A percentile compares a stretch with the other conserved stretches of the same genome.
These are phyloP conservation scores for Sarcoramphus papa DNA, from an alignment of 2,797 vertebrate genomes.

Conservation along the genomic window DNA sequence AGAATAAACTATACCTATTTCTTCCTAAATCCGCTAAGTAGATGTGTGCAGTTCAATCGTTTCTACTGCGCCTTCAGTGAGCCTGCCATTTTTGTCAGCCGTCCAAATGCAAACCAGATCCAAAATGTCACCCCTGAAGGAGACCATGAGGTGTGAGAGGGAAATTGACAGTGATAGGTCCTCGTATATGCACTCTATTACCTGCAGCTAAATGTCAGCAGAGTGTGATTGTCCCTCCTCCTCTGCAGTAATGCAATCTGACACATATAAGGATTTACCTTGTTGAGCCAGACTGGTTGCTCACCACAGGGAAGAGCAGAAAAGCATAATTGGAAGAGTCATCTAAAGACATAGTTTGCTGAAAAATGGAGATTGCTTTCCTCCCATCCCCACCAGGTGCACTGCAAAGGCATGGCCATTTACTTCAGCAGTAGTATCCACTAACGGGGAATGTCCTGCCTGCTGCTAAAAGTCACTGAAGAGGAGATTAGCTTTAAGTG, in stretches of 20 bases:
- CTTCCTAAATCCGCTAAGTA: not conserved
- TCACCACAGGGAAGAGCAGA: not conserved
- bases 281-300: not conserved
- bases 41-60: accelerated
- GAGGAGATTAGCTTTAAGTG: not conserved
- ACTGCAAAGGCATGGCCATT: not conserved
- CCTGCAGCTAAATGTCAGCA: not conserved
- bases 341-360: not conserved
- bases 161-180: not conserved
- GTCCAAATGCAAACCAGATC: not conserved
- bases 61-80: not conserved
- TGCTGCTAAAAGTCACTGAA: not conserved
- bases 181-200: not conserved
- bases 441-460: not conserved
- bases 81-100: not conserved
- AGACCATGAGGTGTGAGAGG: not conserved
- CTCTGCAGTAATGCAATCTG: not conserved
- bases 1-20: not conserved
- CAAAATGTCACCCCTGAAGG: not conserved
- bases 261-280: not conserved
- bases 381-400: not conserved
- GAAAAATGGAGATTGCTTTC: not conserved
- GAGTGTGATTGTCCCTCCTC: not conserved
- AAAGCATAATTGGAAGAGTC: not conserved
- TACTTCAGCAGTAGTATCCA: not conserved